Percentiles rank a stretch among this genome's conserved stretches.
These are phyloP conservation scores for Petrocephalus microphthalmus DNA, from an alignment of 2,113 vertebrate species.

Conservation along the genomic window DNA sequence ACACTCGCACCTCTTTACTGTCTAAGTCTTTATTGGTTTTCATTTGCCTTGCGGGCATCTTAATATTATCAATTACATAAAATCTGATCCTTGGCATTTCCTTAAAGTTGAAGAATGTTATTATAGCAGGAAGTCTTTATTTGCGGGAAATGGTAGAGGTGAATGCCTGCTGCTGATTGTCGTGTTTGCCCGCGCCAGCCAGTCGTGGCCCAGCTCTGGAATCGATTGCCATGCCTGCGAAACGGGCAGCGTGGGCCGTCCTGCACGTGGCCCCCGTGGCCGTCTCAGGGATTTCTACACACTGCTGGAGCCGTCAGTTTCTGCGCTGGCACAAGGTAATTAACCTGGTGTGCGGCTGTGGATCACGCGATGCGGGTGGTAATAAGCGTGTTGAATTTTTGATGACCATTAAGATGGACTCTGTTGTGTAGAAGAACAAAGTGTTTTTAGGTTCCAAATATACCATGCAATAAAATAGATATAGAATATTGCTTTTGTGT, in stretches of 20 bases:
- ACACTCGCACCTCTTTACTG: neutral
- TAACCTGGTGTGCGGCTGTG: neutral
- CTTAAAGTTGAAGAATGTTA: neutral
- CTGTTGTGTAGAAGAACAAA: neutral
- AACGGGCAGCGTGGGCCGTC: neutral
- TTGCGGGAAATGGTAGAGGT: neutral
- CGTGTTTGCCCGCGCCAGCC: neutral
- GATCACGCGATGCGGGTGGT: neutral
- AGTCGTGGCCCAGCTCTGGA: neutral
- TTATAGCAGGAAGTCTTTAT: neutral
- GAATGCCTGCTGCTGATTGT: neutral
- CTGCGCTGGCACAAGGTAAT: neutral
- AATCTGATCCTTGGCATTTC: neutral
- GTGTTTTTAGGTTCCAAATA: neutral
- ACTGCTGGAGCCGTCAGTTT: neutral
- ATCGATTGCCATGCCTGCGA: neutral
- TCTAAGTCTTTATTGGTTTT: constrained; percentile 5
- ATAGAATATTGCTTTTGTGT: neutral
- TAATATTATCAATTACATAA: neutral
- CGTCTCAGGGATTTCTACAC: neutral
- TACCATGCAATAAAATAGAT: neutral
- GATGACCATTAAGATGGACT: neutral
- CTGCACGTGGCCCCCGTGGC: neutral
- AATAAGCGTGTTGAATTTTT: neutral
- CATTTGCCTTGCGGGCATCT: neutral